Conservation (phyloP, 2,113 vertebrate genomes). For the Brevimyrus niger region DNA sequence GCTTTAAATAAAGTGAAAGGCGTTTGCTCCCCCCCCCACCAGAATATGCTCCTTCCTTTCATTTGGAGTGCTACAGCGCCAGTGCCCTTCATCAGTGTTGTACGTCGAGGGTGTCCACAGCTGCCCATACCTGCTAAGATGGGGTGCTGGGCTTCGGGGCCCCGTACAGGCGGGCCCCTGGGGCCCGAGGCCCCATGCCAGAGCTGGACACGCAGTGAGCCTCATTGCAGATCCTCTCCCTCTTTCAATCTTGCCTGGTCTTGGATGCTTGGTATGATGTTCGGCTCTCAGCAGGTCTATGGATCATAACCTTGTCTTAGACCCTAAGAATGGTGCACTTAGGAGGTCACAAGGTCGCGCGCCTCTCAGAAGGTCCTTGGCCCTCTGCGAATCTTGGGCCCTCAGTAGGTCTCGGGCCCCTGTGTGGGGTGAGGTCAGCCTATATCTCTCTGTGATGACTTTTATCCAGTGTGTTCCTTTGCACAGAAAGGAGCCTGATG, state of each 20-base stretch:
- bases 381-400: not conserved
- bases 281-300: not conserved
- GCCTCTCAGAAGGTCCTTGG: not conserved
- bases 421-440: not conserved
- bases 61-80: constrained; percentile 3
- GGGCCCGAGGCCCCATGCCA: not conserved
- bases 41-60: constrained; percentile 2
- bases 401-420: not conserved
- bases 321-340: not conserved
- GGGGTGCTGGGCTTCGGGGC: not conserved
- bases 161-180: not conserved
- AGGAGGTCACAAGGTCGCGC: not conserved
- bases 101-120: not conserved
- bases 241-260: not conserved
- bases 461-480: not conserved
- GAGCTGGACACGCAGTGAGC: not conserved
- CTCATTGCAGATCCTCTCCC: not conserved
- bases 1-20: constrained; percentile 24
- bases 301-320: not conserved
- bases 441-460: not conserved
- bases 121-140: not conserved
- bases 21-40: not conserved
- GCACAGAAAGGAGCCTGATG: not conserved
- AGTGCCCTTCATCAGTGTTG: constrained; percentile 1
- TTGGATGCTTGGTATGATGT: not conserved